These are phyloP conservation scores for Drosophila sproati DNA, from an alignment of 1,140 invertebrate genomes.

Conservation along the genomic window DNA sequence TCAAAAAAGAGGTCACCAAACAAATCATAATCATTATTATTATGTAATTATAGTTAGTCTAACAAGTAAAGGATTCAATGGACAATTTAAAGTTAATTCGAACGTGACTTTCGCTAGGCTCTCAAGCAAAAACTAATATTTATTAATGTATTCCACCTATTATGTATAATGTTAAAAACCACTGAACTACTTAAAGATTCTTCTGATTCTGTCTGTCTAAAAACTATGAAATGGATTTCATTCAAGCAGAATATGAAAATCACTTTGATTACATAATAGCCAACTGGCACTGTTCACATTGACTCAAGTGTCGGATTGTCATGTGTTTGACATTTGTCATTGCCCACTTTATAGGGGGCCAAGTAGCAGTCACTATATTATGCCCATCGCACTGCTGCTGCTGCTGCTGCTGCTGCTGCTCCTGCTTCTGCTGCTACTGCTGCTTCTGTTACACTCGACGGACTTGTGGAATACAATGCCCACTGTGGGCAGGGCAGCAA, in stretches of 20 bases:
- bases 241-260: background rate
- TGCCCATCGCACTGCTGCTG: constrained; percentile 22
- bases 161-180: background rate
- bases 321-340: constrained; percentile 59
- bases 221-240: constrained; percentile 1
- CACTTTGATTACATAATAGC: constrained; percentile 15
- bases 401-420: too few relatives aligned
- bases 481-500: constrained; percentile 12
- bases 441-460: constrained; percentile 23
- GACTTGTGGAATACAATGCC: constrained; percentile 39
- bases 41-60: too few relatives aligned
- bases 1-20: too few relatives aligned
- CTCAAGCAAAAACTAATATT: too few relatives aligned
- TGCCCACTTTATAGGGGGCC: constrained; percentile 34
- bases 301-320: constrained; percentile 23
- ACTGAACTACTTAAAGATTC: background rate
- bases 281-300: background rate
- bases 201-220: background rate
- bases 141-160: too few relatives aligned
- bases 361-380: constrained; percentile 51
- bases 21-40: too few relatives aligned
- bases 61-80: too few relatives aligned
- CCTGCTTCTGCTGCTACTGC: background rate
- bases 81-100: too few relatives aligned
- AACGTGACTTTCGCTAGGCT: too few relatives aligned